Evolutionary conservation across 2,113 vertebrate genomes (phyloP).

Genomic region (Pangasianodon gigas): DNA sequence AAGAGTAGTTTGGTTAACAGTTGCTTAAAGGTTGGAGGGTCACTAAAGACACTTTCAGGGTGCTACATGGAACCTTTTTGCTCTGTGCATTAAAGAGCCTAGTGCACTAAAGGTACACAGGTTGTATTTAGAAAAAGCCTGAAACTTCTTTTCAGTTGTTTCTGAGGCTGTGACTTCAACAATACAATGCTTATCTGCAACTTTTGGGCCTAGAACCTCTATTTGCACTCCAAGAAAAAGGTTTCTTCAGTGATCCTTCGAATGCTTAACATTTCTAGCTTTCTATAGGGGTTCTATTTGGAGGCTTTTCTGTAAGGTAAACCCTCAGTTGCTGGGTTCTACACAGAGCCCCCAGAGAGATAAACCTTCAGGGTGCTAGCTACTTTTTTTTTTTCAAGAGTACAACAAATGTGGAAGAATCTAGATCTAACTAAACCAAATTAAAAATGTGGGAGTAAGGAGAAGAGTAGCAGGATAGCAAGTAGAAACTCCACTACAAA

Average conservation of each 20-base stretch:
- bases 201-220: not conserved
- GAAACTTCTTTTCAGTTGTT: not conserved
- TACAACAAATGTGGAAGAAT: not conserved
- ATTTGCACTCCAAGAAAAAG: not conserved
- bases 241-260: not conserved
- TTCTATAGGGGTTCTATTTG: not conserved
- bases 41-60: too few species aligned
- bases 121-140: not conserved
- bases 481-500: too few species aligned
- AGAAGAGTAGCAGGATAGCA: not conserved
- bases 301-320: not conserved
- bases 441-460: not conserved
- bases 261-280: not conserved
- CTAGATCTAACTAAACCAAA: not conserved
- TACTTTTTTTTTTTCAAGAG: not conserved
- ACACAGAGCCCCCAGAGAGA: not conserved
- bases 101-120: too few species aligned
- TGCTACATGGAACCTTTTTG: too few species aligned
- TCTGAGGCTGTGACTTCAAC: not conserved
- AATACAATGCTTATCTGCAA: not conserved
- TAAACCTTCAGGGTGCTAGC: not conserved
- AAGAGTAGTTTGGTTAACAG: too few species aligned
- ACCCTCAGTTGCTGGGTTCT: not conserved
- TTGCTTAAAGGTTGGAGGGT: too few species aligned
- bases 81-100: too few species aligned